Evolutionary conservation across 2,797 vertebrate species (phyloP).

Genomic region (Sardinella longiceps): DNA sequence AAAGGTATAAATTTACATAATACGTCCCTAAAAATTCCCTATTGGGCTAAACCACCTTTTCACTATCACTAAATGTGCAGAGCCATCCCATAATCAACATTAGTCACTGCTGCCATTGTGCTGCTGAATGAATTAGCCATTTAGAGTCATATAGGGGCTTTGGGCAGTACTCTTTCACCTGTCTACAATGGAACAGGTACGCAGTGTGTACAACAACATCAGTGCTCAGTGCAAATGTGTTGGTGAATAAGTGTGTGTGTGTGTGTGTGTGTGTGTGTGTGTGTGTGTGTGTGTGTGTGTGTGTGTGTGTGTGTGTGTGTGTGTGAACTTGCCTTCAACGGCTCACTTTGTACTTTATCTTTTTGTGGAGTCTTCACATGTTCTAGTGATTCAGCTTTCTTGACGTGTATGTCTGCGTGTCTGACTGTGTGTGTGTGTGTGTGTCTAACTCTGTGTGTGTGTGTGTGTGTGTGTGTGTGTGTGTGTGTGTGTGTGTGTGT

Average conservation of each 20-base stretch:
- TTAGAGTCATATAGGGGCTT: not conserved
- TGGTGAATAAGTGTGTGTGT: not conserved
- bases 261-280: slow-evolving; percentile 5
- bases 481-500: not conserved
- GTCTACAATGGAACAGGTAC: too few species aligned
- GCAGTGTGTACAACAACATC: not conserved
- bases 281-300: not conserved
- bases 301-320: not conserved
- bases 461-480: not conserved
- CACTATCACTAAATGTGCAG: not conserved
- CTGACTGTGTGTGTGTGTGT: not conserved
- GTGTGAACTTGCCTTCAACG: not conserved
- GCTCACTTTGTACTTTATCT: not conserved
- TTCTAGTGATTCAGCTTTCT: not conserved
- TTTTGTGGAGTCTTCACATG: not conserved
- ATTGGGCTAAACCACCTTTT: not conserved
- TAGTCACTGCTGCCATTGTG: not conserved
- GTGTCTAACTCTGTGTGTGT: not conserved
- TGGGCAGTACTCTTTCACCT: not conserved
- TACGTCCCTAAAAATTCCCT: not conserved
- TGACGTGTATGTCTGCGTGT: not conserved
- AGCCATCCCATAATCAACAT: not conserved
- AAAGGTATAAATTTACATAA: not conserved
- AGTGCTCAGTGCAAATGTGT: too few species aligned
- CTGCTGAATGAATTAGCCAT: not conserved